phyloP scores from a whole-genome alignment of 2,888 invertebrate genomes.

The Tubulanus polymorphus region DNA sequence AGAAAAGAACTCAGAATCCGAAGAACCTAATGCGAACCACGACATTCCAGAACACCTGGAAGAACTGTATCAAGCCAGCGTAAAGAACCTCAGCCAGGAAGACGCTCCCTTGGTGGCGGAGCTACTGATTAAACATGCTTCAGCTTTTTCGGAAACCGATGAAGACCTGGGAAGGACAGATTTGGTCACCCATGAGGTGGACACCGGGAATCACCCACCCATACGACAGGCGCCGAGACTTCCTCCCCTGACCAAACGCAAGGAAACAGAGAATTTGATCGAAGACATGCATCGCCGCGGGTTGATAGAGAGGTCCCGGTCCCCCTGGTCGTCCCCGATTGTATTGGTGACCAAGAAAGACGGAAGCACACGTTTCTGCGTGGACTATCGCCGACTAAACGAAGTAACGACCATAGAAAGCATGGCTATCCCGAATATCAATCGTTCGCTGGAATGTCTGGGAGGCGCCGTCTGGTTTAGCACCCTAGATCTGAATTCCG shows the following conservation, averaged over 20 bases:
- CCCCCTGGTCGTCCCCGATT: constrained; percentile 1
- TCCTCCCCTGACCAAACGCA: neutral
- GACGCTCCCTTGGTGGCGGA: neutral
- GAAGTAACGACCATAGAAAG: neutral
- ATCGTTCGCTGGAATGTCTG: no score
- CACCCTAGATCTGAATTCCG: no score
- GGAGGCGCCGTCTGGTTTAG: no score
- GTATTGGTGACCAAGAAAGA: constrained; percentile 13
- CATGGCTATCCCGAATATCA: neutral
- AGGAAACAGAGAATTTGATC: neutral
- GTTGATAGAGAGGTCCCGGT: neutral
- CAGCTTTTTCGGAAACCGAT: constrained; percentile 10
- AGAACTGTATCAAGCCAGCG: neutral
- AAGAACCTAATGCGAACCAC: no score
- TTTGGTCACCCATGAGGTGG: constrained; percentile 6
- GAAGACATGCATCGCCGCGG: constrained; percentile 1
- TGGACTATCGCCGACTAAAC: constrained; percentile 7
- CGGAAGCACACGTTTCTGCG: neutral
- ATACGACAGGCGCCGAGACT: constrained; percentile 8
- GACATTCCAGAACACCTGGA: no score
- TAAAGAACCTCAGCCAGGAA: neutral
- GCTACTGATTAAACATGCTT: neutral
- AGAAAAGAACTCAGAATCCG: no score
- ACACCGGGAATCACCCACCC: constrained; percentile 8
- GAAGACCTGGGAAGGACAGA: constrained; percentile 1